phyloP scores from a whole-genome alignment of 2,888 invertebrate genomes.

The Zaprionus bogoriensis region DNA sequence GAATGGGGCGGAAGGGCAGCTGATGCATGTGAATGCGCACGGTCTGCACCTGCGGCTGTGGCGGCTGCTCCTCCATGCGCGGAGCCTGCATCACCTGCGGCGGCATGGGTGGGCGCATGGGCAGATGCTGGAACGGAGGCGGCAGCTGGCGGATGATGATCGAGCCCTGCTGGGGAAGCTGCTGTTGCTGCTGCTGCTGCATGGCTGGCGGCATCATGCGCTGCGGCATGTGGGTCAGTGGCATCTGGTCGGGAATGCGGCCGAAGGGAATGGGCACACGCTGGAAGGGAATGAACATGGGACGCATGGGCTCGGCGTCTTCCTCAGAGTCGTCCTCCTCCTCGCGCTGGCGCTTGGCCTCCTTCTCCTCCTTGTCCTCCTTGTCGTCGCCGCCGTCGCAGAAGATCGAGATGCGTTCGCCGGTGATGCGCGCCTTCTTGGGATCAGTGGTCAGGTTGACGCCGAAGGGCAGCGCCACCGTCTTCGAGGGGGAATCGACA shows the following conservation, averaged over 20 bases:
- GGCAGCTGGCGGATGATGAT: conserved; percentile 80
- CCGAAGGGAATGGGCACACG: conserved; percentile 84
- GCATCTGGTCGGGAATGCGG: conserved; percentile 84
- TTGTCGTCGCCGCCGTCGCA: conserved; percentile 89
- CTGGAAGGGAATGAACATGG: conserved; percentile 82
- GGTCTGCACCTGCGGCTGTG: conserved; percentile 72
- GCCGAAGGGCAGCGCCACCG: conserved; percentile 86
- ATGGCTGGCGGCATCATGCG: conserved; percentile 79
- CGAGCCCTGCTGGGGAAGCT: conserved; percentile 72
- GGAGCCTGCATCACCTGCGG: conserved; percentile 83
- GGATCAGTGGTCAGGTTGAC: conserved; percentile 88
- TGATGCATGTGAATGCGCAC: conserved; percentile 83
- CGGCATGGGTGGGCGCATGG: conserved; percentile 82
- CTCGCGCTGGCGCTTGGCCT: conserved; percentile 71
- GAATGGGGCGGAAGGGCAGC: conserved; percentile 83
- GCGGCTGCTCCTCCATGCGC: conserved; percentile 81
- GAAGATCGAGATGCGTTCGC: conserved; percentile 93
- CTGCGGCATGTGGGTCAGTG: conserved; percentile 84
- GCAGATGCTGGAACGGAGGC: conserved; percentile 82
- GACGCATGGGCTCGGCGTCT: conserved; percentile 81
- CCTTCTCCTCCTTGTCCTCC: conserved; percentile 66
- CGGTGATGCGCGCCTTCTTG: conserved; percentile 88
- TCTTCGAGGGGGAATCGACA: conserved; percentile 89
- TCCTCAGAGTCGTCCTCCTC: conserved; percentile 80
- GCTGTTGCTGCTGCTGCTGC: conserved; percentile 68